Evolutionary conservation across 1,140 invertebrate species (phyloP), one percentile per base, ranked within the genome.

Genomic region (Drosophila carrolli): DNA sequence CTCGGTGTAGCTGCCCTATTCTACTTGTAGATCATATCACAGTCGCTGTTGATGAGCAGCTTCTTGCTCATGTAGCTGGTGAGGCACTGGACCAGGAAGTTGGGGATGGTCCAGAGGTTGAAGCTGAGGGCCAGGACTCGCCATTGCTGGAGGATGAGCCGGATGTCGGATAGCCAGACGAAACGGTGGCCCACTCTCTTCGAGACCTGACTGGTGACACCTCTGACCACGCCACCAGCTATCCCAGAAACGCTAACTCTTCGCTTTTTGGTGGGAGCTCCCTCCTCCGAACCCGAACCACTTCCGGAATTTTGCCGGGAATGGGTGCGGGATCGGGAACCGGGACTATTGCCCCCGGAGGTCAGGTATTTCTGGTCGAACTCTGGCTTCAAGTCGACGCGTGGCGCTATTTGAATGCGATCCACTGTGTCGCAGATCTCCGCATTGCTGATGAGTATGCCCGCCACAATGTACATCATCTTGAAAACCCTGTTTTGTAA

Each of bases 1-100:
- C 73, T 82, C 60, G 48, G 41, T 66, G 61, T 57, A 72, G 54
- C 72, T 53, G 51, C 43, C 40, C 58, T 48, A 47, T 7, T 63
- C 56, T 85, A 90, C 61, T 91, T 91, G 66, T 91, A 91, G 66
- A 91, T 91, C 72, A 91, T 55, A 91, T 91, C 90, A 91, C 90
- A 91, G 84, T 91, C 90, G 70, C 81, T 91, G 51, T 82, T 86
- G 9, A 91, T 55, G 32, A 91, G 75, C 65, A 91, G 78, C 66
- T 85, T 88, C 35, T 73, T 78, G 75, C 78, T 85, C 32, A 91
- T 78, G 14, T 80, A 85, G 51, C 82, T 85, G 40, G 90, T 80
- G n/a, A 91, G 74, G 38, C 59, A 81, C 16, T 85, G 80, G 23
- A 91, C 48, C 1, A 91, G 11, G 11, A 78, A 86, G 48, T 91